Base-by-base conservation (phyloP, 2,113 vertebrate species). In the Riparia riparia region DNA sequence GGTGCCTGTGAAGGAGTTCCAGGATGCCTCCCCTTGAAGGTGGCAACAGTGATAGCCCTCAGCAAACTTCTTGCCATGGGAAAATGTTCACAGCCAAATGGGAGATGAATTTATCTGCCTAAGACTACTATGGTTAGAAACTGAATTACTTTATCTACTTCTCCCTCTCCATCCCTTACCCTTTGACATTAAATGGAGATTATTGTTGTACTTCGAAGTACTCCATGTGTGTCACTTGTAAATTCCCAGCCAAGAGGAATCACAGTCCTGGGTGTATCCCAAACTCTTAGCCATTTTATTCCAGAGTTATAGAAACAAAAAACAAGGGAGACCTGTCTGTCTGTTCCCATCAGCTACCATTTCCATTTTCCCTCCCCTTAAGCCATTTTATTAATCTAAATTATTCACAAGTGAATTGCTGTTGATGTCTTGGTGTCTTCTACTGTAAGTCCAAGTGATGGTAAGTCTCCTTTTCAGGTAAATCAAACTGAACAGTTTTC, bases 141-240 rank as follows among this genome's bases (percentile, higher is more conserved):
- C 14, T 45, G 19, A 22, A 39, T 28, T 78, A 21, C 25, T 68
- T 86, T 63, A 32, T 15, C 21, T 65, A 31, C 25, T 66, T 66
- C 17, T 84, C 15, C 8, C 17, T 50, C 65, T 74, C 14, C n/a
- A 19, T 37, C 9, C 17, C 8, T 34, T 72, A 16, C 16, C 31
- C 14, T 89, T 53, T 53, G 41, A 56, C 34, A 49, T 76, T n/a
- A 74, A 61, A 60, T 20, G 15, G 58, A 80, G 29, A 13, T 39
- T 56, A 39, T 3, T 81, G 20, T 15, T 72, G 54, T 63, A 32
- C 56, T 87, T 70, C 28, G 29, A 77, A 83, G n/a, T 20, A 32
- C 14, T 72, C 42, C 0, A 0, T 19, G 12, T 8, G 8, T 65
- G 28, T 49, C 45, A 25, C 9, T 64, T 4, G 0, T 45, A 84